Conservation (phyloP, 2,113 vertebrate genomes). For the Myrmophylax atrothorax region DNA sequence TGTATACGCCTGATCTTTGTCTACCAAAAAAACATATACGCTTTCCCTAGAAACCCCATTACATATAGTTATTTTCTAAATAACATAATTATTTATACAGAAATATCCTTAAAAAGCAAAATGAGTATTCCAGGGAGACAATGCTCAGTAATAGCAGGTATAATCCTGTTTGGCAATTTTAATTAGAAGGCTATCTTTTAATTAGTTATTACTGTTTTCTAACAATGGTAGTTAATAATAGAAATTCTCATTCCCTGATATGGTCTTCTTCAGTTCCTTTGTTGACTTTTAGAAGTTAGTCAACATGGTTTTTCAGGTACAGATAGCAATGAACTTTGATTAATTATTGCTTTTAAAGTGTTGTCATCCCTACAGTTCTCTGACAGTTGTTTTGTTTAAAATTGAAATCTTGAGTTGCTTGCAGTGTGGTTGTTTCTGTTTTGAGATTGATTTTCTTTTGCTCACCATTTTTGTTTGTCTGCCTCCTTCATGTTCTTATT, state of each 20-base stretch:
- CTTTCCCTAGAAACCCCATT: neutral
- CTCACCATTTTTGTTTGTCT: neutral
- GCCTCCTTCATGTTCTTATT: neutral
- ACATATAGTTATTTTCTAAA: neutral
- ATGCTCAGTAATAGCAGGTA: neutral
- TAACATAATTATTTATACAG: neutral
- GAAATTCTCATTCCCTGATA: neutral
- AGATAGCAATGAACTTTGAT: neutral
- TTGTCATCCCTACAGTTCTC: neutral
- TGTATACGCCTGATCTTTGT: neutral
- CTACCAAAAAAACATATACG: neutral
- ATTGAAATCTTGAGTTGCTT: neutral
- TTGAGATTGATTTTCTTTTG: neutral
- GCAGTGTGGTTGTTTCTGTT: neutral
- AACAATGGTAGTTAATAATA: neutral
- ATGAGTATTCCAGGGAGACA: neutral
- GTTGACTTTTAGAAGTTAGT: neutral
- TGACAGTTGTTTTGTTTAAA: constrained; percentile 28
- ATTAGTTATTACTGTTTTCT: neutral
- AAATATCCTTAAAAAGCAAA: neutral
- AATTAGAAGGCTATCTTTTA: neutral
- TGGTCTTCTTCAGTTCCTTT: neutral
- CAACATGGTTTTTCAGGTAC: neutral
- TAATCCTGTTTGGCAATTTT: neutral
- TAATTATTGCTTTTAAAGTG: neutral